Base-by-base conservation (phyloP, 2,888 invertebrate genomes). In the Synergus gifuensis region DNA sequence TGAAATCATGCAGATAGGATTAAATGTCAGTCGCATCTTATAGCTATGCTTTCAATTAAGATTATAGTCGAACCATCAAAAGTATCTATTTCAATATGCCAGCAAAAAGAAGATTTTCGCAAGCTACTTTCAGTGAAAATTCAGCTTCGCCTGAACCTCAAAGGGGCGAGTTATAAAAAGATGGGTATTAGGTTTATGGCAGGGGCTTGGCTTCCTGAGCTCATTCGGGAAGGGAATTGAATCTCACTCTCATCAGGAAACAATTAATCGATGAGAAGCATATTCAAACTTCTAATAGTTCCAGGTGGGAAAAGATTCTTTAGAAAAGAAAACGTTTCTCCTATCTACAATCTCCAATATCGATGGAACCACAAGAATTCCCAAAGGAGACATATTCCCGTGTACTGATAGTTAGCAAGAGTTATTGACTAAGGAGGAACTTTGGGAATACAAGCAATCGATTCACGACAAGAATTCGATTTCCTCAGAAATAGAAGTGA, bases 401-500 rank as follows among this genome's bases (percentile, higher is more conserved):
- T 46, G 44, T 22, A 54, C n/a, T 36, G 36, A 73, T 73, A 73
- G 73, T 73, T 73, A 73, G 28, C 36, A 58, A 73, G 73, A 73
- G 54, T 73, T 73, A 73, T 73, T 73, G 73, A 28, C 73, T 73
- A n/a, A 8, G 54, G 4, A 40, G 54, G 4, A 73, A 73, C 36
- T 73, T 54, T 49, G 16, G 54, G 22, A 36, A 54, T 16, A n/a
- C 11, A 28, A 36, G 54, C 49, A 73, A 58, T 73, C 73, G 73
- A 73, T 73, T 73, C 54, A 54, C 36, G 49, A 7, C 73, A 73
- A 73, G 73, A 54, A 73, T 73, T 73, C 36, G 73, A 54, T n/a
- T 54, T 40, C 49, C 49, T 28, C 36, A 1, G 67, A 67, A 67
- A 18, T 18, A 67, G 49, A 36, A 54, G 73, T 54, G 40, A 73